Evolutionary conservation across 2,888 invertebrate genomes (phyloP).

Genomic region (Poecilobothrus nobilitatus): DNA sequence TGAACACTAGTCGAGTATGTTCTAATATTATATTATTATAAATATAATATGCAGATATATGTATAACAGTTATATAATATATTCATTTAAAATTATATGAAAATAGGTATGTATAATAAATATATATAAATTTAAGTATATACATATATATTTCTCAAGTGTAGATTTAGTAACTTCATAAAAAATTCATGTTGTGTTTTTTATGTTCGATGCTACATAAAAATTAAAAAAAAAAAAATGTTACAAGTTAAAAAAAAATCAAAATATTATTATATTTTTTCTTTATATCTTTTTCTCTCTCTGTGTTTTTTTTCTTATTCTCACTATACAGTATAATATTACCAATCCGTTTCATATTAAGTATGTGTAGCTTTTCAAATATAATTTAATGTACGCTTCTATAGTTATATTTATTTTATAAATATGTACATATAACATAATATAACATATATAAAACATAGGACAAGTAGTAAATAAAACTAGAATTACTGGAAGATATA

Average conservation of each 20-base stretch:
- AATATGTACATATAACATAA: neutral
- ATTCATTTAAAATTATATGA: too few species aligned
- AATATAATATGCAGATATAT: too few species aligned
- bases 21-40: too few species aligned
- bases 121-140: too few species aligned
- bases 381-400: neutral
- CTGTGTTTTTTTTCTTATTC: neutral
- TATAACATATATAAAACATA: neutral
- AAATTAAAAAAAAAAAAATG: neutral
- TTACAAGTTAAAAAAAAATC: neutral
- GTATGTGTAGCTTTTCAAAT: too few species aligned
- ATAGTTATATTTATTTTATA: too few species aligned
- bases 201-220: neutral
- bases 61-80: too few species aligned
- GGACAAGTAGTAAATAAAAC: too few species aligned
- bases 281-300: neutral
- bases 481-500: too few species aligned
- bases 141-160: too few species aligned
- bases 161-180: neutral
- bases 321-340: neutral
- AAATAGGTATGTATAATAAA: too few species aligned
- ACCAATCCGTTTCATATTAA: neutral
- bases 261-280: neutral
- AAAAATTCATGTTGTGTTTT: neutral
- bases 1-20: too few species aligned